phyloP scores from a whole-genome alignment of 2,113 vertebrate genomes.

The Loxodonta africana region DNA sequence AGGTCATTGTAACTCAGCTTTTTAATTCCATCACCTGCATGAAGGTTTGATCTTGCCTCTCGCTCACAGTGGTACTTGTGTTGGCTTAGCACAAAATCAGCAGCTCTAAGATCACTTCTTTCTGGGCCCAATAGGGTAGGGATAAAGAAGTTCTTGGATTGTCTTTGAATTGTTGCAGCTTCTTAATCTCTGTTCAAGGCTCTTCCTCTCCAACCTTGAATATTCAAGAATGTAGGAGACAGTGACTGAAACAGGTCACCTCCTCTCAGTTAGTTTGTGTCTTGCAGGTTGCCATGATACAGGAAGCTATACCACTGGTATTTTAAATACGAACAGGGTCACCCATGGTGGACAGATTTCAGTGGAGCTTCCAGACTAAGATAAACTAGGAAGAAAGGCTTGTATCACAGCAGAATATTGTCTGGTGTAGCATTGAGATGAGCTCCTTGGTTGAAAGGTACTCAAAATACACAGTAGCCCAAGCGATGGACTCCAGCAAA shows the following conservation, averaged over 20 bases:
- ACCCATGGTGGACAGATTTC: too few relatives aligned
- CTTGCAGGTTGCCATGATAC: too few relatives aligned
- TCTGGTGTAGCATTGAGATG: too few relatives aligned
- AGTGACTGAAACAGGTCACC: background rate
- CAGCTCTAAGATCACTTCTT: background rate
- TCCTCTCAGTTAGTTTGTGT: too few relatives aligned
- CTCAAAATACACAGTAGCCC: too few relatives aligned
- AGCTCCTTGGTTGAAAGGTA: too few relatives aligned
- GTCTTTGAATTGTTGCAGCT: background rate
- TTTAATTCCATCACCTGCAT: background rate
- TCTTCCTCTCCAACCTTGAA: background rate
- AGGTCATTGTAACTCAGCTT: background rate
- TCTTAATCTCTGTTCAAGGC: background rate
- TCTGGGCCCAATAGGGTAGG: background rate
- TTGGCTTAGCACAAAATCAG: background rate
- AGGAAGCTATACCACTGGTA: too few relatives aligned
- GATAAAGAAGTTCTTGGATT: background rate
- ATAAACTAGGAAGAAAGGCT: too few relatives aligned
- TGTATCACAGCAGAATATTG: too few relatives aligned
- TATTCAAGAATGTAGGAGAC: background rate
- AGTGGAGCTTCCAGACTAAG: too few relatives aligned
- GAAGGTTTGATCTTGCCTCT: background rate
- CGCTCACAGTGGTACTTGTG: background rate
- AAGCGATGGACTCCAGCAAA: too few relatives aligned
- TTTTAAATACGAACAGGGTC: too few relatives aligned